Percentiles rank a stretch among this genome's conserved stretches.
phyloP scores from a whole-genome alignment of 2,113 vertebrate genomes.

The Colistium nudipinnis region DNA sequence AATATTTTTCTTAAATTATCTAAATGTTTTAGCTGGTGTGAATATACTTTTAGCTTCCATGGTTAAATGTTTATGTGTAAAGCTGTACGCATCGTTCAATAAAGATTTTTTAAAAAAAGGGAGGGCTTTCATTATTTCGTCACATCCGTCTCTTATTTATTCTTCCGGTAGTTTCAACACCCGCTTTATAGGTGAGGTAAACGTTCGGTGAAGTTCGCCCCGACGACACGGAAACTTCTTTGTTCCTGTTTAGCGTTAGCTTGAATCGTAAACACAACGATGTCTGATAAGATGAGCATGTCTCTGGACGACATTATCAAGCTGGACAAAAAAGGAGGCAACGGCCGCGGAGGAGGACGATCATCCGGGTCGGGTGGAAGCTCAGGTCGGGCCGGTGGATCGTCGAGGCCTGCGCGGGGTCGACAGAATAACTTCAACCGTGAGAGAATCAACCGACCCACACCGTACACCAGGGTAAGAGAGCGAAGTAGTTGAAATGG shows the following conservation, averaged over 20 bases:
- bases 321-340: conserved; percentile 86
- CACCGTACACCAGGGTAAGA: conserved; percentile 91
- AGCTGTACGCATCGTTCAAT: neutral
- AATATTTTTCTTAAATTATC: too few relatives aligned
- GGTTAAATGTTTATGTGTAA: too few relatives aligned
- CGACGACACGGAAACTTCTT: neutral
- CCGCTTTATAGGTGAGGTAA: conserved; percentile 43
- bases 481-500: conserved; percentile 21
- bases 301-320: conserved; percentile 97
- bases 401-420: conserved; percentile 71
- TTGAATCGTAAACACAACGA: conserved; percentile 34
- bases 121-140: neutral
- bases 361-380: conserved; percentile 71
- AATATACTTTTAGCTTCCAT: too few relatives aligned
- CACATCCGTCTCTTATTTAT: conserved; percentile 22
- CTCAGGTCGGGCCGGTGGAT: conserved; percentile 66
- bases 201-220: neutral
- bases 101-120: conserved; percentile 1
- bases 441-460: conserved; percentile 83
- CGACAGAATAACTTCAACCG: conserved; percentile 78
- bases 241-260: neutral
- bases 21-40: too few relatives aligned
- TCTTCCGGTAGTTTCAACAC: conserved; percentile 39
- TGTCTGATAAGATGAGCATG: conserved; percentile 97
- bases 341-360: conserved; percentile 73